phyloP scores from a whole-genome alignment of 2,797 vertebrate genomes.

The Amphiprion clarkii region DNA sequence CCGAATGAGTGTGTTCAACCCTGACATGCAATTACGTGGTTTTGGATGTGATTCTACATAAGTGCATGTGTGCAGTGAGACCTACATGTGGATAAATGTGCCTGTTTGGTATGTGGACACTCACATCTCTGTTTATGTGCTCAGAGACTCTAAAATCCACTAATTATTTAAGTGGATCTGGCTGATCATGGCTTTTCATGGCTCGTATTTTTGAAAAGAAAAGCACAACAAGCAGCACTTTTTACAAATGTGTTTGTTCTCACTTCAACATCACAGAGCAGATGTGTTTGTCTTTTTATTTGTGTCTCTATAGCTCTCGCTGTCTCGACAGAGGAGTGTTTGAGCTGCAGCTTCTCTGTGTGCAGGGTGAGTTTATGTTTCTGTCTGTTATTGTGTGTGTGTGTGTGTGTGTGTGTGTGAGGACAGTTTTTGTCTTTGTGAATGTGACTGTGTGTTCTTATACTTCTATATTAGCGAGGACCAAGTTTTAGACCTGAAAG shows the following conservation, averaged over 20 bases:
- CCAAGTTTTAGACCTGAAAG: neutral
- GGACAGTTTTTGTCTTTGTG: neutral
- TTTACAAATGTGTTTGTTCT: slow-evolving; percentile 38
- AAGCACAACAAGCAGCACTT: slow-evolving; percentile 9
- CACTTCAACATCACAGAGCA: slow-evolving; percentile 16
- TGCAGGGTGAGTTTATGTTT: neutral
- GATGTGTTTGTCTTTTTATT: slow-evolving; percentile 9
- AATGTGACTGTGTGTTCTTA: neutral
- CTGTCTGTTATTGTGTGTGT: neutral
- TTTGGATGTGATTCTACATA: slow-evolving; percentile 7
- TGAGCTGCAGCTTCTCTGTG: neutral
- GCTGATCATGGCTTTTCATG: slow-evolving; percentile 31
- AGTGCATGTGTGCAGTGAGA: slow-evolving; percentile 7
- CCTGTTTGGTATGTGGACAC: slow-evolving; percentile 29
- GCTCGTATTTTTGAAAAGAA: neutral
- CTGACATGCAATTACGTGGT: slow-evolving; percentile 5
- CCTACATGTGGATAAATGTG: slow-evolving; percentile 7
- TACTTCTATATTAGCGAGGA: neutral
- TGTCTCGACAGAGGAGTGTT: neutral
- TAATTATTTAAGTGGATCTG: slow-evolving; percentile 51
- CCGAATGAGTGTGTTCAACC: neutral
- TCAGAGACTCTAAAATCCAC: slow-evolving; percentile 54
- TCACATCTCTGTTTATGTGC: slow-evolving; percentile 55
- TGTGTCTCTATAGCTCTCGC: slow-evolving; percentile 1
- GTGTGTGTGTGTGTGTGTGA: neutral